Conservation (phyloP, 2,113 vertebrate species). For the Vulpes ferrilata region DNA sequence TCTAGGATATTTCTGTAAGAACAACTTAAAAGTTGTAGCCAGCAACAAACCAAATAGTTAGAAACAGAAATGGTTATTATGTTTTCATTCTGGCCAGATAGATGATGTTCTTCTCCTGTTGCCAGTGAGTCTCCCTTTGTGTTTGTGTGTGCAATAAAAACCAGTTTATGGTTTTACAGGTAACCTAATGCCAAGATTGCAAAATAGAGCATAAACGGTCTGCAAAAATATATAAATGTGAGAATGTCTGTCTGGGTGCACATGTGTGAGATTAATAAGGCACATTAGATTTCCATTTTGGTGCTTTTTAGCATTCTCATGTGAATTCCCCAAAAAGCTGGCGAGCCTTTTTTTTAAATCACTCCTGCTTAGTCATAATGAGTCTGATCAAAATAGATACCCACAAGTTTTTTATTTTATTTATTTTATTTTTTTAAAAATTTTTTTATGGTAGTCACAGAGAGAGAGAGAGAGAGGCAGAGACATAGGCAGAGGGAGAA, state of each 20-base stretch:
- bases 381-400: neutral
- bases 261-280: neutral
- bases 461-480: no score
- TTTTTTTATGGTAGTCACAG: no score
- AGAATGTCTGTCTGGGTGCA: neutral
- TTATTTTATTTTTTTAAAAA: no score
- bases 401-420: neutral
- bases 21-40: neutral
- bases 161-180: neutral
- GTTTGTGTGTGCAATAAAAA: neutral
- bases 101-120: neutral
- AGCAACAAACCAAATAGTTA: neutral
- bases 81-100: neutral
- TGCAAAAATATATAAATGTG: neutral
- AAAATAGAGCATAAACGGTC: neutral
- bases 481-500: no score
- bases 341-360: neutral
- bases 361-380: neutral
- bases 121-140: neutral
- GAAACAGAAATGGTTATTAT: neutral
- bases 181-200: neutral
- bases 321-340: neutral
- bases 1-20: slow-evolving; percentile 39
- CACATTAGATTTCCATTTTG: neutral
- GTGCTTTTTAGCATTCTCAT: slow-evolving; percentile 21